These are phyloP conservation scores for Hydractinia symbiolongicarpus DNA, from an alignment of 30 jellyfish, hydroid and myxozoan genomes.

Conservation along the genomic window DNA sequence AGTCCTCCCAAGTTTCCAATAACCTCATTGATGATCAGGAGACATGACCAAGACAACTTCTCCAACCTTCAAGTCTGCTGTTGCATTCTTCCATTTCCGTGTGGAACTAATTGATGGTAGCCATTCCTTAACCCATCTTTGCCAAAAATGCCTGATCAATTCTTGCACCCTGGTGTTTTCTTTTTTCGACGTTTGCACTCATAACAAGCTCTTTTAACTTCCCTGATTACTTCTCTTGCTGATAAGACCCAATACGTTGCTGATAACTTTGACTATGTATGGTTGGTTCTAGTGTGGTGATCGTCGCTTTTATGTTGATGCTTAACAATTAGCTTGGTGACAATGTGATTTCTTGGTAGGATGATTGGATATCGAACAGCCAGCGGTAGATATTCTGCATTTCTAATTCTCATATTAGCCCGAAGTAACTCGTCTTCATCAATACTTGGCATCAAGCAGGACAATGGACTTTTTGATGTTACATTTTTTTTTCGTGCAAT, in stretches of 20 bases:
- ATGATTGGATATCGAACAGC: constrained; percentile 36
- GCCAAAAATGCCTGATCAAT: too few species aligned
- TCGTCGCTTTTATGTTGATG: background rate
- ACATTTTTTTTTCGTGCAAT: background rate
- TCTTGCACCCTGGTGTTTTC: background rate
- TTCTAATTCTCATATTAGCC: background rate
- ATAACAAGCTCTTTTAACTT: background rate
- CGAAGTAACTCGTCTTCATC: constrained; percentile 13
- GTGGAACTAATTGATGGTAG: too few species aligned
- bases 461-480: background rate
- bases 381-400: constrained; percentile 22
- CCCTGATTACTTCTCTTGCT: constrained; percentile 5
- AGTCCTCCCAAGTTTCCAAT: too few species aligned
- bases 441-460: constrained; percentile 11
- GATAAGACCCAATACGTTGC: constrained; percentile 14
- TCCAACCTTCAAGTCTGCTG: too few species aligned
- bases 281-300: background rate
- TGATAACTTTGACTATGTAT: background rate
- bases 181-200: background rate
- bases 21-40: too few species aligned
- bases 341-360: constrained; percentile 36
- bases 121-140: too few species aligned
- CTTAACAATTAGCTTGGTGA: constrained; percentile 31
- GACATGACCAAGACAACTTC: too few species aligned
- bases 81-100: too few species aligned